These are phyloP conservation scores for Tetragnatha montana DNA, from an alignment of 2,888 invertebrate genomes.

Conservation along the genomic window DNA sequence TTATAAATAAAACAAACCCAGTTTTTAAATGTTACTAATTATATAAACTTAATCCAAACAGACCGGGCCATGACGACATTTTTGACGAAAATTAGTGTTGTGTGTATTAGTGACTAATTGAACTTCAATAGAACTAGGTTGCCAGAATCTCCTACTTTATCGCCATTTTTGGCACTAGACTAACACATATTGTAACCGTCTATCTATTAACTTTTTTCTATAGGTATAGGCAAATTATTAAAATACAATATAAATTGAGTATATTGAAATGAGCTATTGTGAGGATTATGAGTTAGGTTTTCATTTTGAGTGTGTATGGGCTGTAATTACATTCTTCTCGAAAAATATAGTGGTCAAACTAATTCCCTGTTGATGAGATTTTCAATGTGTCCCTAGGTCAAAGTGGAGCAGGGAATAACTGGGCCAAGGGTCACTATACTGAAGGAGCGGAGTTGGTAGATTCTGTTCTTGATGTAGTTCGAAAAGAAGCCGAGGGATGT, in stretches of 20 bases:
- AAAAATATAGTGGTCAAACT: background rate
- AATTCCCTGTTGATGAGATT: background rate
- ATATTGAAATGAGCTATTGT: background rate
- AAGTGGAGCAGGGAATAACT: slow-evolving; percentile 64
- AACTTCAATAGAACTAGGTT: no score
- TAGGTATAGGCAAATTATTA: background rate
- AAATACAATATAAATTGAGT: slow-evolving; percentile 1
- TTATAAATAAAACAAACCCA: no score
- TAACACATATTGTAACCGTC: no score
- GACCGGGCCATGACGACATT: no score
- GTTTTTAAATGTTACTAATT: no score
- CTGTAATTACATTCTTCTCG: no score
- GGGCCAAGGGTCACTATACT: slow-evolving; percentile 78
- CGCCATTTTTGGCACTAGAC: no score
- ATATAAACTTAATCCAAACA: no score
- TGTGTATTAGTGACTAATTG: no score
- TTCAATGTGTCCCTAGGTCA: slow-evolving; percentile 41
- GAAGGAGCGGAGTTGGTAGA: slow-evolving; percentile 80
- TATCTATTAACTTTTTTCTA: no score
- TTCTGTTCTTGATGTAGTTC: slow-evolving; percentile 80
- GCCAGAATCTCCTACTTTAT: no score
- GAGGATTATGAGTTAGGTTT: background rate
- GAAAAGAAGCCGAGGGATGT: slow-evolving; percentile 80
- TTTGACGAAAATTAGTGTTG: no score
- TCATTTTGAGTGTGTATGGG: background rate